phyloP scores from a whole-genome alignment of 1,140 invertebrate species.

The Pseudomyrmex gracilis region DNA sequence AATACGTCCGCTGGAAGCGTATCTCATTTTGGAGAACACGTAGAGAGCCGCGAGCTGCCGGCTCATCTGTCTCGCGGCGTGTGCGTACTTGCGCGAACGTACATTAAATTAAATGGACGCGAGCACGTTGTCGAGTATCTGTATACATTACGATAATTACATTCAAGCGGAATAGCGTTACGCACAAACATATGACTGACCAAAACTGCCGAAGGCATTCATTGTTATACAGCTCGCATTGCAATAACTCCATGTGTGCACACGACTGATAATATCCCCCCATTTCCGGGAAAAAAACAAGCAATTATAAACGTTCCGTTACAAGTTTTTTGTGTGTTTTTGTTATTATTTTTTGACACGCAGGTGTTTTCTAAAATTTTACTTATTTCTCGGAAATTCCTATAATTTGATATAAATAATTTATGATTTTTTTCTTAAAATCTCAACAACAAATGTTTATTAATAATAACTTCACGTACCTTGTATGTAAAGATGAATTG shows the following conservation, averaged over 20 bases:
- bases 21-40: slow-evolving; percentile 62
- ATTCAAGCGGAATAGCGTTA: slow-evolving; percentile 31
- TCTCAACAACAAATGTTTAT: background rate
- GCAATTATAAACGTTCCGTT: background rate
- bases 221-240: slow-evolving; percentile 53
- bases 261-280: slow-evolving; percentile 49
- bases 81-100: slow-evolving; percentile 29
- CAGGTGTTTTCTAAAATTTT: background rate
- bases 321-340: background rate
- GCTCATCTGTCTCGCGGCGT: slow-evolving; percentile 34
- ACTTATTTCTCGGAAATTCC: background rate
- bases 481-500: slow-evolving; percentile 96
- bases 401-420: background rate
- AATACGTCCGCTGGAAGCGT: slow-evolving; percentile 40
- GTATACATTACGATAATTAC: slow-evolving; percentile 72
- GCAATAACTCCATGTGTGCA: slow-evolving; percentile 41
- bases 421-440: background rate
- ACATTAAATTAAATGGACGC: slow-evolving; percentile 72
- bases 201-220: slow-evolving; percentile 46
- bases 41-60: slow-evolving; percentile 4
- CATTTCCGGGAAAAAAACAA: background rate
- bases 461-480: slow-evolving; percentile 84
- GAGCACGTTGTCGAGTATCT: slow-evolving; percentile 46
- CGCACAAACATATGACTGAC: slow-evolving; percentile 51
- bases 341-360: too few species aligned